Conservation (phyloP, 2,113 vertebrate genomes). For the Abramis brama region DNA sequence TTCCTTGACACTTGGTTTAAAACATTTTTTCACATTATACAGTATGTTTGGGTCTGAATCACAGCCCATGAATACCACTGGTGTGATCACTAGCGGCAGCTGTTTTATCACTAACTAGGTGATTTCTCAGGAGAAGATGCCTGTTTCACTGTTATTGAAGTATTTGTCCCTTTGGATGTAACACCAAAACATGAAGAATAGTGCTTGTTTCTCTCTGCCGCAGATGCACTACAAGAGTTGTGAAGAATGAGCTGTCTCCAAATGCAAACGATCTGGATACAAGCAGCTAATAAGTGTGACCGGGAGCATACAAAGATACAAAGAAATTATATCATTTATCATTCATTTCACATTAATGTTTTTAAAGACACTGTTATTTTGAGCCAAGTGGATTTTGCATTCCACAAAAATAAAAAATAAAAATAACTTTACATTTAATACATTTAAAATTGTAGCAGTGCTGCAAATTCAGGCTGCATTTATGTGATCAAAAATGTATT, state of each 20-base stretch:
- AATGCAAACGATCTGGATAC: not conserved
- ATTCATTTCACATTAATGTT: not conserved
- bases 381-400: no score
- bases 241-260: not conserved
- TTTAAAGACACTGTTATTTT: not conserved
- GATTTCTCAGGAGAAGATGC: not conserved
- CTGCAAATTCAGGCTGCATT: not conserved
- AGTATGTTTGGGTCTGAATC: not conserved
- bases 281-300: constrained; percentile 6
- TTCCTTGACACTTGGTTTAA: not conserved
- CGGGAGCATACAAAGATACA: not conserved
- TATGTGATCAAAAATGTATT: no score
- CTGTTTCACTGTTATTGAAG: not conserved
- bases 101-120: not conserved
- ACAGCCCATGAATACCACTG: not conserved
- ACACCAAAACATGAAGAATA: not conserved
- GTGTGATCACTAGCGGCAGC: not conserved
- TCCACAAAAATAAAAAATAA: no score
- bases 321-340: not conserved
- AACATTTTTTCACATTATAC: not conserved
- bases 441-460: no score
- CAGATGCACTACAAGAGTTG: not conserved
- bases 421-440: no score
- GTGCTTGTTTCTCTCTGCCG: not conserved
- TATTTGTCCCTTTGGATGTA: not conserved